Percentiles rank a stretch among this genome's conserved stretches.
Conservation (phyloP, 2,797 vertebrate genomes). For the Sebastolobus alascanus region DNA sequence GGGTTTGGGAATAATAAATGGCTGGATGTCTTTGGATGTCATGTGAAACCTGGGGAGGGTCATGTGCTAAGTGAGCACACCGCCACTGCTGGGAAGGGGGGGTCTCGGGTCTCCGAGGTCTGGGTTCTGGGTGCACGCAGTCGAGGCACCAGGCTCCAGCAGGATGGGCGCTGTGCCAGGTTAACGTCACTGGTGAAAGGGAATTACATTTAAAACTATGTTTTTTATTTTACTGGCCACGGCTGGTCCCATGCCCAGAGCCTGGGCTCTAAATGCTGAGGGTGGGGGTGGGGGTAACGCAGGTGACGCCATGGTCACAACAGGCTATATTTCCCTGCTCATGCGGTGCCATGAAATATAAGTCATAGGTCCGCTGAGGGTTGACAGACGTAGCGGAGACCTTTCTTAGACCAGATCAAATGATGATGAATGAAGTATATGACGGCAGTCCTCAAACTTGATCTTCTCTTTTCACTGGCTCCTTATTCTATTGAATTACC, state of each 20-base stretch:
- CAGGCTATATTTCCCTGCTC: conserved; percentile 57
- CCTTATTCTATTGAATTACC: conserved; percentile 13
- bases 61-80: conserved; percentile 75
- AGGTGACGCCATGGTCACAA: conserved; percentile 63
- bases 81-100: conserved; percentile 53
- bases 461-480: conserved; percentile 23
- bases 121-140: conserved; percentile 56
- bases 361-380: conserved; percentile 61
- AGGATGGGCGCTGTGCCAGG: conserved; percentile 63
- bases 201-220: conserved; percentile 63
- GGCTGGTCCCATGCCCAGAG: conserved; percentile 56
- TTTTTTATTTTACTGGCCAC: conserved; percentile 42
- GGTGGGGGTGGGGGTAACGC: conserved; percentile 15
- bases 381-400: conserved; percentile 56
- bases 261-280: conserved; percentile 19
- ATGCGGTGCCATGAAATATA: conserved; percentile 62
- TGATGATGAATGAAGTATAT: conserved; percentile 48
- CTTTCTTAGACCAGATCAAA: conserved; percentile 60
- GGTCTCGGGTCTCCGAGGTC: conserved; percentile 54
- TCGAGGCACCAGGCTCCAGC: conserved; percentile 62
- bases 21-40: conserved; percentile 79
- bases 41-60: conserved; percentile 83
- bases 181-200: conserved; percentile 60
- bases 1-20: conserved; percentile 75
- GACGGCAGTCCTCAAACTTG: conserved; percentile 29